These are phyloP conservation scores for Drosophila miranda DNA, from an alignment of 1,140 invertebrate species.

Conservation along the genomic window DNA sequence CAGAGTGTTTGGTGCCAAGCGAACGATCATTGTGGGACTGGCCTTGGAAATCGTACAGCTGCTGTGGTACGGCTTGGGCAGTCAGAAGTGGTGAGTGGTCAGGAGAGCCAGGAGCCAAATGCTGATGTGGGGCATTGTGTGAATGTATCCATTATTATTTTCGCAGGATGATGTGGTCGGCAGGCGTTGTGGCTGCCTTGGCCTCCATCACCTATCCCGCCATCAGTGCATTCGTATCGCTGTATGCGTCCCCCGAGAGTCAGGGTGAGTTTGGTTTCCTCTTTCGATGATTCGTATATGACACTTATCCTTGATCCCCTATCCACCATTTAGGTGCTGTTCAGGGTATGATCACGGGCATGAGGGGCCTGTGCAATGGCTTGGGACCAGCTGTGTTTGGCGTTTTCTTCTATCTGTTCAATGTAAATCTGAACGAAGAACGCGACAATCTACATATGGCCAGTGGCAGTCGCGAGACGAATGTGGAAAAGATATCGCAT, in stretches of 20 bases:
- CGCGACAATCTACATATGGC: conserved; percentile 66
- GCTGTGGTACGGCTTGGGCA: conserved; percentile 96
- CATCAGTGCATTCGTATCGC: conserved; percentile 99
- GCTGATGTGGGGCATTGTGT: background rate
- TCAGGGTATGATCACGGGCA: conserved; percentile 99
- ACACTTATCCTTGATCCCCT: background rate
- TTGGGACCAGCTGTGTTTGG: conserved; percentile 98
- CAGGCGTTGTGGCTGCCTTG: conserved; percentile 96
- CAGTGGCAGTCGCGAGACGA: conserved; percentile 39
- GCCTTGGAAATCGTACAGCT: conserved; percentile 98
- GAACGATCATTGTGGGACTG: conserved; percentile 98
- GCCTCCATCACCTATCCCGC: conserved; percentile 98
- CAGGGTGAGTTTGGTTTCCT: conserved; percentile 86
- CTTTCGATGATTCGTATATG: accelerated
- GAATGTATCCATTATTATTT: background rate
- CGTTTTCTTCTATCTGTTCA: conserved; percentile 99
- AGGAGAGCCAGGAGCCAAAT: background rate
- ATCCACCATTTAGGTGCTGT: conserved; percentile 88
- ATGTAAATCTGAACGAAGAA: conserved; percentile 96
- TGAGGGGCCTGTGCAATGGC: conserved; percentile 96
- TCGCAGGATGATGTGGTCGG: conserved; percentile 99
- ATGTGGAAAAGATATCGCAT: conserved; percentile 83
- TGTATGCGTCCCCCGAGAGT: conserved; percentile 97
- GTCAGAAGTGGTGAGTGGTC: conserved; percentile 83
- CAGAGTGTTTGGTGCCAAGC: conserved; percentile 92